phyloP scores from a whole-genome alignment of 2,888 invertebrate genomes.

The Iselma pallidipennis region DNA sequence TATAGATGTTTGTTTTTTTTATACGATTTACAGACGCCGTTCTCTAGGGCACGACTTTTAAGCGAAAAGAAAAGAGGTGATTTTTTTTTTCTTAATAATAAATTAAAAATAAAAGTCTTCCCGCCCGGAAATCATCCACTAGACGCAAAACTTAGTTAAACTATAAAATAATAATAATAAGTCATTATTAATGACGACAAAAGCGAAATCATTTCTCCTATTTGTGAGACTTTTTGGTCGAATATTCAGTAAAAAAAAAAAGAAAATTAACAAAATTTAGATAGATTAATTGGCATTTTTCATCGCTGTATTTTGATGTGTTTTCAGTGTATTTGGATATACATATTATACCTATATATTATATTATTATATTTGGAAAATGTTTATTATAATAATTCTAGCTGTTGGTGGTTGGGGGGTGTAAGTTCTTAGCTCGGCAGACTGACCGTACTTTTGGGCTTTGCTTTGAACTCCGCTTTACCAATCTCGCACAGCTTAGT shows the following conservation, averaged over 20 bases:
- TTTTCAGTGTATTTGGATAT: conserved; percentile 32
- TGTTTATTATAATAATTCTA: conserved; percentile 18
- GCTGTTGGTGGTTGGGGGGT: conserved; percentile 18
- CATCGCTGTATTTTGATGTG: conserved; percentile 50
- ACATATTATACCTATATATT: neutral
- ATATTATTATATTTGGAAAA: too few relatives aligned
- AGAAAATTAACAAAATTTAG: conserved; percentile 34
- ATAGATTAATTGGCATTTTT: conserved; percentile 49
- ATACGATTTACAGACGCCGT: conserved; percentile 45
- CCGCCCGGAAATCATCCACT: conserved; percentile 54
- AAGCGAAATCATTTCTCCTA: conserved; percentile 26
- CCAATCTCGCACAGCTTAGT: conserved; percentile 24
- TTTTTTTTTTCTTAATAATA: conserved; percentile 35
- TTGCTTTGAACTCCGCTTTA: conserved; percentile 26
- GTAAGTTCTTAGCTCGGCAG: conserved; percentile 19
- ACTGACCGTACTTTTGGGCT: conserved; percentile 9
- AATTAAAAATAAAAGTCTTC: conserved; percentile 52
- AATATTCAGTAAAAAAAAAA: neutral
- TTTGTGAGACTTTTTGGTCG: conserved; percentile 21
- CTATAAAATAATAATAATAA: conserved; percentile 5
- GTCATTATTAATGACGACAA: conserved; percentile 14
- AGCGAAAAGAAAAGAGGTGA: conserved; percentile 30
- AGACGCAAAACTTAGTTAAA: conserved; percentile 17
- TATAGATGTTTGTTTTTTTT: conserved; percentile 25
- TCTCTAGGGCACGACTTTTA: conserved; percentile 53